A percentile compares a stretch with the other conserved stretches of the same genome.
Conservation (phyloP, 2,888 invertebrate species). For the Microplitis deprimator region DNA sequence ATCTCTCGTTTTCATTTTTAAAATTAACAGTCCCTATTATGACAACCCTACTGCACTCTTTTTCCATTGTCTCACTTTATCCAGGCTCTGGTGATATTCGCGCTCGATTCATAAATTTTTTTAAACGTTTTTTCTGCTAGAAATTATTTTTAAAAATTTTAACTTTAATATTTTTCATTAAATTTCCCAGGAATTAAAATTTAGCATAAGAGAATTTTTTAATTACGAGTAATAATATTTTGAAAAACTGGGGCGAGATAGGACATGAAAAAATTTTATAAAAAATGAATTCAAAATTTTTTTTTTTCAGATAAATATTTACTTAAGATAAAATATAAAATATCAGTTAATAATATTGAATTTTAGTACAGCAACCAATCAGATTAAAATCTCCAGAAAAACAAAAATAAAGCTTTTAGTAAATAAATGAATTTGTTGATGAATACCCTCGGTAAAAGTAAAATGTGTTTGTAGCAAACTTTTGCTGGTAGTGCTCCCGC, state of each 20-base stretch:
- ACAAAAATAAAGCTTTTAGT: background rate
- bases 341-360: background rate
- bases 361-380: background rate
- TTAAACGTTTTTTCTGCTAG: background rate
- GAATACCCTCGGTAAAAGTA: conserved; percentile 11
- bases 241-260: too few relatives aligned
- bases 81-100: conserved; percentile 24
- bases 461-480: conserved; percentile 8
- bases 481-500: background rate
- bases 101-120: background rate
- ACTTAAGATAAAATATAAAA: background rate
- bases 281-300: too few relatives aligned
- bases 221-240: too few relatives aligned
- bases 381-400: background rate
- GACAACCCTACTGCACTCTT: conserved; percentile 39
- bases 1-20: conserved; percentile 70
- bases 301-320: too few relatives aligned
- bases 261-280: too few relatives aligned
- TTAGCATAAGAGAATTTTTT: too few relatives aligned
- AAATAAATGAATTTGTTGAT: conserved; percentile 13
- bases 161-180: background rate
- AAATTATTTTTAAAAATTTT: background rate
- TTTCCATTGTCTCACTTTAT: conserved; percentile 25
- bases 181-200: too few relatives aligned
- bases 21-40: conserved; percentile 70